These are phyloP conservation scores for Ophthalmolycus amberensis DNA, from an alignment of 2,113 vertebrate genomes.

Conservation along the genomic window DNA sequence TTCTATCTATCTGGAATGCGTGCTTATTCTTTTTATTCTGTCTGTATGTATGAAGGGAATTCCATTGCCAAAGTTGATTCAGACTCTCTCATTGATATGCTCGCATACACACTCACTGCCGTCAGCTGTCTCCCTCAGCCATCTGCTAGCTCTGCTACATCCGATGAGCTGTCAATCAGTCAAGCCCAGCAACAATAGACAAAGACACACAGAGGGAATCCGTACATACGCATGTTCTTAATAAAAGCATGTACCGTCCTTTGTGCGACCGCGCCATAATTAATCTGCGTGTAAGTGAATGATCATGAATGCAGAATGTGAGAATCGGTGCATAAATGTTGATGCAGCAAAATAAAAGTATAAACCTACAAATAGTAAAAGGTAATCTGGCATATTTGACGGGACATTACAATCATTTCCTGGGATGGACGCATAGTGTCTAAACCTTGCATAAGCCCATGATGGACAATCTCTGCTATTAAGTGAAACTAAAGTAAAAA, in stretches of 20 bases:
- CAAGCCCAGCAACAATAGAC: slow-evolving; percentile 44
- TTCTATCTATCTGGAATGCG: background rate
- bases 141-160: slow-evolving; percentile 53
- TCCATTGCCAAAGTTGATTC: slow-evolving; percentile 20
- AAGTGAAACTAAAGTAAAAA: background rate
- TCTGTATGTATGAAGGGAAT: slow-evolving; percentile 19
- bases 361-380: background rate
- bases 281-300: background rate
- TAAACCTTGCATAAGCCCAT: background rate
- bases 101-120: slow-evolving; percentile 39
- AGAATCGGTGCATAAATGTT: background rate
- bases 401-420: background rate
- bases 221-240: background rate
- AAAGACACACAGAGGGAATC: slow-evolving; percentile 6
- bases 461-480: background rate
- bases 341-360: background rate
- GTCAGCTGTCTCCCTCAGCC: slow-evolving; percentile 45
- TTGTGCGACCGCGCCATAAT: background rate
- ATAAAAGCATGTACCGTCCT: background rate
- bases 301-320: background rate
- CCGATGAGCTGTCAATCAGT: slow-evolving; percentile 61
- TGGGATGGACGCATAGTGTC: background rate
- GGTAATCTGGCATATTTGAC: background rate
- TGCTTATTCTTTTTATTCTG: background rate
- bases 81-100: slow-evolving; percentile 41